A percentile compares a stretch with the other conserved stretches of the same genome.
Evolutionary conservation across 2,797 vertebrate genomes (phyloP).

Genomic region (Eidolon dupreanum): DNA sequence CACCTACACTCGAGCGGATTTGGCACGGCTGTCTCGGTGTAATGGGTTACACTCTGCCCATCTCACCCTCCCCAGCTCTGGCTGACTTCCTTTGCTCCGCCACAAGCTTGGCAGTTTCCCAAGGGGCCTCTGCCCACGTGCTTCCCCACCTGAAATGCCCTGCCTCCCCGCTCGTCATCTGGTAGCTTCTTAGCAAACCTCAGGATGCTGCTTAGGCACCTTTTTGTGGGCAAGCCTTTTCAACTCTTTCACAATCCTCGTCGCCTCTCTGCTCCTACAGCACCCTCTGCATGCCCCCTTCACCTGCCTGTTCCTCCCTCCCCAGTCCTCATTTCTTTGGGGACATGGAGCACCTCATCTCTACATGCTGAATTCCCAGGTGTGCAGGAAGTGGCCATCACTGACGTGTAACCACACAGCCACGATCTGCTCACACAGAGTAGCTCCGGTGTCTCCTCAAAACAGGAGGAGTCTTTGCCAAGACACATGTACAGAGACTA

Average conservation of each 20-base stretch:
- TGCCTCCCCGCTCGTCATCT: fast-evolving
- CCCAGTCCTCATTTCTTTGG: not conserved
- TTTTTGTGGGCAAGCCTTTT: not conserved
- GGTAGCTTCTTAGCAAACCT: not conserved
- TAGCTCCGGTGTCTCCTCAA: not conserved
- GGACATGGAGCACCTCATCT: not conserved
- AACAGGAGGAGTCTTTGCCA: not conserved
- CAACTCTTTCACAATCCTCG: not conserved
- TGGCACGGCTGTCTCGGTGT: not conserved
- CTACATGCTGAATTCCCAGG: not conserved
- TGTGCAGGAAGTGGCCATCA: too few species aligned
- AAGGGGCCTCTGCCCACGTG: not conserved
- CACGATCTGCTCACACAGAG: not conserved
- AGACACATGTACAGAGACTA: not conserved
- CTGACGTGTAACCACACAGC: not conserved
- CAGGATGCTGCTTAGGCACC: not conserved
- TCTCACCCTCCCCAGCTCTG: not conserved
- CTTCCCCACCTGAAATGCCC: too few species aligned
- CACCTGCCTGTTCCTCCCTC: not conserved
- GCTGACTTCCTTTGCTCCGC: not conserved
- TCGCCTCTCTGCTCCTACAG: not conserved
- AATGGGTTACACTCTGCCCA: not conserved
- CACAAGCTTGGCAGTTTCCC: not conserved
- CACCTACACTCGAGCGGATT: not conserved
- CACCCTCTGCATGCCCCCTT: not conserved